A percentile compares a stretch with the other conserved stretches of the same genome.
Evolutionary conservation across 1,140 invertebrate genomes (phyloP).

Genomic region (Armadillidium nasatum): DNA sequence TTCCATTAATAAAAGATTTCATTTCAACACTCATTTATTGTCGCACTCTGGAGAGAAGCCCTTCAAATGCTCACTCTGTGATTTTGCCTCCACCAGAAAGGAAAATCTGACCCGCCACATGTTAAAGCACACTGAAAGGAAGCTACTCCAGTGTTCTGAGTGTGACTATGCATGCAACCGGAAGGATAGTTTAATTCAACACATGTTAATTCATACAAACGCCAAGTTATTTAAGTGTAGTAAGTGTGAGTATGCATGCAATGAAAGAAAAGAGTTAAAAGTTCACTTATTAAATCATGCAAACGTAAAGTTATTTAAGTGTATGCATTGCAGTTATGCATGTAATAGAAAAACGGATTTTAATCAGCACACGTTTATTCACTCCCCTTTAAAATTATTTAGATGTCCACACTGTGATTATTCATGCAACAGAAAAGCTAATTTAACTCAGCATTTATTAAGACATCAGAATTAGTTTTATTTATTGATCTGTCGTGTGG

Average conservation of each 20-base stretch:
- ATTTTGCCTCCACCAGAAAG: background rate
- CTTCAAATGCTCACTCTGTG: background rate
- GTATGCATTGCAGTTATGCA: no score
- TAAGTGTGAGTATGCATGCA: background rate
- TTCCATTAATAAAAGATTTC: background rate
- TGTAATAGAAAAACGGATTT: no score
- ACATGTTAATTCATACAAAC: background rate
- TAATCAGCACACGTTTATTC: no score
- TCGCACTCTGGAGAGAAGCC: background rate
- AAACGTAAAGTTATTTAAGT: no score
- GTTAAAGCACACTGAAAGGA: background rate
- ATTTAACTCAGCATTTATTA: no score
- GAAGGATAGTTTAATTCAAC: background rate
- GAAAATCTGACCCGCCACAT: background rate
- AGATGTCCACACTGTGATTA: no score
- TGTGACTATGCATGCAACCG: background rate
- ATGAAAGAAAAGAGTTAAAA: no score
- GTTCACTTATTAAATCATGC: no score
- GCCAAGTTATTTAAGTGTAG: background rate
- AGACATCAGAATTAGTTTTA: no score
- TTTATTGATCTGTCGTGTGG: no score
- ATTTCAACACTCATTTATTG: background rate
- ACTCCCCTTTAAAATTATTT: no score
- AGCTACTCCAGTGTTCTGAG: background rate
- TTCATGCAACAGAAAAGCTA: no score